These are phyloP conservation scores for Smithornis capensis DNA, from an alignment of 2,113 vertebrate genomes.

Conservation along the genomic window DNA sequence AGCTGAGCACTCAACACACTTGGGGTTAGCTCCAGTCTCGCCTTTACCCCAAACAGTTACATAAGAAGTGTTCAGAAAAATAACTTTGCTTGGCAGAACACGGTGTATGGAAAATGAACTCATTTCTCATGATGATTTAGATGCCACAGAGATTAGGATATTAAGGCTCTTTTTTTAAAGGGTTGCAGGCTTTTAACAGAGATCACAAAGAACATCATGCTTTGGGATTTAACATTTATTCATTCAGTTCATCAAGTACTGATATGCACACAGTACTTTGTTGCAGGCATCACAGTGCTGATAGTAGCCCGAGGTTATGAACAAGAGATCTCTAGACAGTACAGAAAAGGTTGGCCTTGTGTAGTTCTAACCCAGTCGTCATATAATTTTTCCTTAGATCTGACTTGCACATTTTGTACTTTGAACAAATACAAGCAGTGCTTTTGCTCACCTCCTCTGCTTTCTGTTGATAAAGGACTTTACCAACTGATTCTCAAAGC, in stretches of 20 bases:
- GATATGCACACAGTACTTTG: constrained; percentile 46
- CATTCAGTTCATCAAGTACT: constrained; percentile 26
- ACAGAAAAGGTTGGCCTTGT: constrained; percentile 1
- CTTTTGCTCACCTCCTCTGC: constrained; percentile 12
- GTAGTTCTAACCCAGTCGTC: background rate
- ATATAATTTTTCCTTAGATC: constrained; percentile 31
- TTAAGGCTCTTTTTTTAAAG: constrained; percentile 42
- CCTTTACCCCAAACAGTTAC: background rate
- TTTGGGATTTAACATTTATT: constrained; percentile 49
- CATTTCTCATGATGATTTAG: constrained; percentile 12
- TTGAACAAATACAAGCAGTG: constrained; percentile 20
- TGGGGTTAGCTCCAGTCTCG: background rate
- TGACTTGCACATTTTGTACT: background rate
- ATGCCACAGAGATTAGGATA: background rate
- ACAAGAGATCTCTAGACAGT: constrained; percentile 40
- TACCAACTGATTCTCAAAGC: background rate
- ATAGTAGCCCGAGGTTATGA: constrained; percentile 37
- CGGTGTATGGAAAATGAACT: background rate
- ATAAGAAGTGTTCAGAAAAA: background rate
- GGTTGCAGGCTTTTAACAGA: constrained; percentile 31
- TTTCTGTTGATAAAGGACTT: constrained; percentile 34
- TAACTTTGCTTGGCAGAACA: constrained; percentile 39
- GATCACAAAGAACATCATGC: constrained; percentile 20
- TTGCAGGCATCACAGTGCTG: constrained; percentile 33
- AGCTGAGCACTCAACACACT: background rate